These are phyloP conservation scores for Gonioctena quinquepunctata DNA, from an alignment of 1,140 invertebrate genomes.

Conservation along the genomic window DNA sequence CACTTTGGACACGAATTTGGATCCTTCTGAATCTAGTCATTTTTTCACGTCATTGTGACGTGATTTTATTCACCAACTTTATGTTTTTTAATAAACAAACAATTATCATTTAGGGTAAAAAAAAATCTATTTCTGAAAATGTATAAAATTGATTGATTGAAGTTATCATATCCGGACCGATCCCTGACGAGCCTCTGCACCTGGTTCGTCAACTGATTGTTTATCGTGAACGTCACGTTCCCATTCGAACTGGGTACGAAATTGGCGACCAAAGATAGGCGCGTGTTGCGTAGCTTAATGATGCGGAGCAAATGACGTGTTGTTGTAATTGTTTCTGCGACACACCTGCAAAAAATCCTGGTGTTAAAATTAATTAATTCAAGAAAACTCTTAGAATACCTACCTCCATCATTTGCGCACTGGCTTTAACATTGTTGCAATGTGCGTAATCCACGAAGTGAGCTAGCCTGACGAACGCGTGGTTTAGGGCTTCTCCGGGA, in stretches of 20 bases:
- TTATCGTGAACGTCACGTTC: conserved; percentile 87
- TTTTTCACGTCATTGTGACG: too few relatives aligned
- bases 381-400: not conserved
- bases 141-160: too few relatives aligned
- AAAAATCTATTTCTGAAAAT: too few relatives aligned
- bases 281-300: conserved; percentile 67
- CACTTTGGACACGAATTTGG: too few relatives aligned
- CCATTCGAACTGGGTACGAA: conserved; percentile 76
- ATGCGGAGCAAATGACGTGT: conserved; percentile 58
- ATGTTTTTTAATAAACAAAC: too few relatives aligned
- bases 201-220: conserved; percentile 77
- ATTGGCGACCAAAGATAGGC: conserved; percentile 67
- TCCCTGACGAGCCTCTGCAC: conserved; percentile 70
- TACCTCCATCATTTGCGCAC: conserved; percentile 93
- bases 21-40: too few relatives aligned
- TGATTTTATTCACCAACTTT: too few relatives aligned
- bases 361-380: not conserved
- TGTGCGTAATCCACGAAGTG: conserved; percentile 96
- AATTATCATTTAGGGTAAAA: too few relatives aligned
- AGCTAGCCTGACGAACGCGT: conserved; percentile 90
- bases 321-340: conserved; percentile 67
- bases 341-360: conserved; percentile 60
- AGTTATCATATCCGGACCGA: conserved; percentile 69
- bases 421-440: conserved; percentile 93
- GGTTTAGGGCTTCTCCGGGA: conserved; percentile 92